Percentiles rank a stretch among this genome's conserved stretches.
phyloP scores from a whole-genome alignment of 2,113 vertebrate genomes.

The Dendrocopos noguchii region DNA sequence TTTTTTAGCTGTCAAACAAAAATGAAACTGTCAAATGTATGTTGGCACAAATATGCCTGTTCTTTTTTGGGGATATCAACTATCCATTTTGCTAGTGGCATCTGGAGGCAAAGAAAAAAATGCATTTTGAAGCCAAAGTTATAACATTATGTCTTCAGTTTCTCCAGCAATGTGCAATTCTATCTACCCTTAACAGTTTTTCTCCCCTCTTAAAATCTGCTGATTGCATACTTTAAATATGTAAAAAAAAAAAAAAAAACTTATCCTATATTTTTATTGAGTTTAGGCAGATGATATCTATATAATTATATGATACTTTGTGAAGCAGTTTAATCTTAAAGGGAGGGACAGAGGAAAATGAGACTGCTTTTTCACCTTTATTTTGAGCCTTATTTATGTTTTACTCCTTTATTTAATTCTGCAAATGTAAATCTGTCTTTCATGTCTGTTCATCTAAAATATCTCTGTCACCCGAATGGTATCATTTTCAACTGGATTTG shows the following conservation, averaged over 20 bases:
- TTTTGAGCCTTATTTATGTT: background rate
- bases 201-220: background rate
- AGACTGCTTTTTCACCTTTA: background rate
- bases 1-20: conserved; percentile 39
- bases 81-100: conserved; percentile 20
- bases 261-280: background rate
- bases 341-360: background rate
- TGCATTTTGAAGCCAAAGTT: conserved; percentile 4
- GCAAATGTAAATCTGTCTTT: conserved; percentile 32
- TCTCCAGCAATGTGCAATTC: conserved; percentile 21
- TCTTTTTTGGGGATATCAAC: conserved; percentile 6
- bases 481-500: conserved; percentile 52
- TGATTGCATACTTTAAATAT: background rate
- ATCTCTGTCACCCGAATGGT: conserved; percentile 13
- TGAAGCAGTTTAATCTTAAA: background rate
- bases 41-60: conserved; percentile 40
- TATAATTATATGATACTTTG: background rate
- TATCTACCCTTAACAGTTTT: background rate
- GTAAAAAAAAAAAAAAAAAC: background rate
- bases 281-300: background rate
- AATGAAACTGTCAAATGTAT: conserved; percentile 46
- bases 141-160: background rate
- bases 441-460: background rate
- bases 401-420: background rate
- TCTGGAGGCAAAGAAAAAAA: conserved; percentile 23